A percentile compares a stretch with the other conserved stretches of the same genome.
These are phyloP conservation scores for Zygothrica quintamaculata DNA, from an alignment of 2,888 invertebrate species.

Conservation along the genomic window DNA sequence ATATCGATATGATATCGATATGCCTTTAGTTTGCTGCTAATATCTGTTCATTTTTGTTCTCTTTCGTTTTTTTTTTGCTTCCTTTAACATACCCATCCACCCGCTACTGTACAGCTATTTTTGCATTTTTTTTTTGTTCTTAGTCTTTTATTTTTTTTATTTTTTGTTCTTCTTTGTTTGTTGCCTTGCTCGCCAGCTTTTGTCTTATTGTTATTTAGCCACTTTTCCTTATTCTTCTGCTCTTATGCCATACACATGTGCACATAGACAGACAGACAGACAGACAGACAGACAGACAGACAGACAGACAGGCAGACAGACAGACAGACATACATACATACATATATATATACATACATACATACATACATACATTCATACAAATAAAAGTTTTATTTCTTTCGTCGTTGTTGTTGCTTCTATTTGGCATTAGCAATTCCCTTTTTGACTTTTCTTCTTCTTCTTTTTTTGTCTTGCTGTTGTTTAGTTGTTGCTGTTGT, in stretches of 20 bases:
- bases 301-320: slow-evolving; percentile 26
- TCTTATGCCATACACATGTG: slow-evolving; percentile 4
- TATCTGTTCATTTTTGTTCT: background rate
- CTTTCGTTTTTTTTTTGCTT: too few relatives aligned
- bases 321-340: background rate
- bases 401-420: slow-evolving; percentile 22
- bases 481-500: too few relatives aligned
- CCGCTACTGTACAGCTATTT: slow-evolving; percentile 1
- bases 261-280: background rate
- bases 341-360: slow-evolving; percentile 7
- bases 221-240: slow-evolving; percentile 35
- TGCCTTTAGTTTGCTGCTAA: too few relatives aligned
- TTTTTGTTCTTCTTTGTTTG: slow-evolving; percentile 30
- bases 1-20: too few relatives aligned
- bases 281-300: slow-evolving; percentile 9
- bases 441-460: slow-evolving; percentile 52
- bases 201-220: slow-evolving; percentile 31
- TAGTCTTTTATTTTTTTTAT: background rate
- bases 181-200: slow-evolving; percentile 24
- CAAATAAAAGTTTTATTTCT: slow-evolving; percentile 44
- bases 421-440: slow-evolving; percentile 56
- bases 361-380: slow-evolving; percentile 5
- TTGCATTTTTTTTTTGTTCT: slow-evolving; percentile 10
- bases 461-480: slow-evolving; percentile 10
- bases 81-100: too few relatives aligned